A percentile compares a stretch with the other conserved stretches of the same genome.
phyloP scores from a whole-genome alignment of 2,113 vertebrate genomes.

The Dromaius novaehollandiae region DNA sequence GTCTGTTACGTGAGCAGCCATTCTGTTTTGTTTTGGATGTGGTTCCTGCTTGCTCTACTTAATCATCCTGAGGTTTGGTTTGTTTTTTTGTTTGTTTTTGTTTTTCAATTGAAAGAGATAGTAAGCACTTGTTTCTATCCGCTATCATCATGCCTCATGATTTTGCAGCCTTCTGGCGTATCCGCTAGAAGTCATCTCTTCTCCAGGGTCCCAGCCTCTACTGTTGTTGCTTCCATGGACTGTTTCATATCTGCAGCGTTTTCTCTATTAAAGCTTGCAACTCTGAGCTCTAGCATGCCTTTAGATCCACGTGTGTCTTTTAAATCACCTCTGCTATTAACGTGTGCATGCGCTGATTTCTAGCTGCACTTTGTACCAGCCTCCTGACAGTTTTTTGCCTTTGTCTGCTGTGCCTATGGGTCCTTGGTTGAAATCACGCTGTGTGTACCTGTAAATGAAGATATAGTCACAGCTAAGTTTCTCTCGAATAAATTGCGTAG shows the following conservation, averaged over 20 bases:
- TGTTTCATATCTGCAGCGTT: neutral
- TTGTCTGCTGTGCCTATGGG: neutral
- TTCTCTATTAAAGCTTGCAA: neutral
- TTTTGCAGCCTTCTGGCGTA: neutral
- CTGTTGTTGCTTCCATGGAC: neutral
- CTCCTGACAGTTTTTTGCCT: neutral
- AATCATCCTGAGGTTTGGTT: neutral
- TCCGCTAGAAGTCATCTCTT: neutral
- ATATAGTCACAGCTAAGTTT: neutral
- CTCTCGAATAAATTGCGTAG: neutral
- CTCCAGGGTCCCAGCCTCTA: neutral
- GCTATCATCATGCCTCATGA: neutral
- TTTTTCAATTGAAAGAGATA: neutral
- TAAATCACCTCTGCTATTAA: neutral
- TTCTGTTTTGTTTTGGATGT: neutral
- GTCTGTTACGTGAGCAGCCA: neutral
- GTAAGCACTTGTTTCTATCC: neutral
- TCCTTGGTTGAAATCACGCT: neutral
- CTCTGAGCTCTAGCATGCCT: neutral
- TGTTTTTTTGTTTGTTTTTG: neutral
- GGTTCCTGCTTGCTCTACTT: neutral
- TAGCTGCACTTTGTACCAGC: neutral
- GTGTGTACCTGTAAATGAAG: neutral
- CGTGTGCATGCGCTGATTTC: neutral
- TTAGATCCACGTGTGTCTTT: neutral